phyloP scores from a whole-genome alignment of 2,888 invertebrate genomes.

The Hemaris fuciformis region DNA sequence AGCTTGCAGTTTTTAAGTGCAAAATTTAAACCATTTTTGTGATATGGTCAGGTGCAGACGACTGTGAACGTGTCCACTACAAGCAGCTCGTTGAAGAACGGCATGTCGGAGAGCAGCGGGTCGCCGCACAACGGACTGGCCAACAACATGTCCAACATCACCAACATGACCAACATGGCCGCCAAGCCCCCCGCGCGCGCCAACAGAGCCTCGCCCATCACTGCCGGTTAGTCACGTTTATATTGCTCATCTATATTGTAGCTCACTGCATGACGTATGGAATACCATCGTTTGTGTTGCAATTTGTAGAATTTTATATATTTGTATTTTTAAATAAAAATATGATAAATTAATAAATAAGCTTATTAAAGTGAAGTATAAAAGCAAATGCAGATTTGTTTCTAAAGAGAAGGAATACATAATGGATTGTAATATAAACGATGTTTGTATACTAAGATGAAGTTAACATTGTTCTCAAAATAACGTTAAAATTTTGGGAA shows the following conservation, averaged over 20 bases:
- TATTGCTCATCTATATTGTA: background rate
- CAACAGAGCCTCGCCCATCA: slow-evolving; percentile 49
- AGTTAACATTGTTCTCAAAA: too few relatives aligned
- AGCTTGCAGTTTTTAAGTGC: background rate
- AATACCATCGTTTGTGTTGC: too few relatives aligned
- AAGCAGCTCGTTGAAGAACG: slow-evolving; percentile 53
- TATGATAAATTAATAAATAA: too few relatives aligned
- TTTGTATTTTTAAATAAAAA: too few relatives aligned
- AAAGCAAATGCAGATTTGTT: too few relatives aligned
- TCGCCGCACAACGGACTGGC: slow-evolving; percentile 26
- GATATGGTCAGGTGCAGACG: slow-evolving; percentile 40
- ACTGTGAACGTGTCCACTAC: slow-evolving; percentile 44
- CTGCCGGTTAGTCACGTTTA: slow-evolving; percentile 54
- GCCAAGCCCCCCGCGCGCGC: slow-evolving; percentile 59
- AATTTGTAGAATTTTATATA: too few relatives aligned
- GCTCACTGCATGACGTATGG: too few relatives aligned
- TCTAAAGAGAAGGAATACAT: too few relatives aligned
- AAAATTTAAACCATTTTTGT: background rate
- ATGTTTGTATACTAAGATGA: too few relatives aligned
- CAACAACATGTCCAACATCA: slow-evolving; percentile 26
- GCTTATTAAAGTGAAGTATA: too few relatives aligned
- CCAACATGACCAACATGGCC: slow-evolving; percentile 34
- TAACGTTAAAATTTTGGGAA: too few relatives aligned
- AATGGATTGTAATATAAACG: too few relatives aligned
- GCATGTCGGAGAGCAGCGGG: slow-evolving; percentile 44